Evolutionary conservation across 2,888 invertebrate genomes (phyloP), one percentile per base, ranked within the genome.

Genomic region (Pollenia angustigena): DNA sequence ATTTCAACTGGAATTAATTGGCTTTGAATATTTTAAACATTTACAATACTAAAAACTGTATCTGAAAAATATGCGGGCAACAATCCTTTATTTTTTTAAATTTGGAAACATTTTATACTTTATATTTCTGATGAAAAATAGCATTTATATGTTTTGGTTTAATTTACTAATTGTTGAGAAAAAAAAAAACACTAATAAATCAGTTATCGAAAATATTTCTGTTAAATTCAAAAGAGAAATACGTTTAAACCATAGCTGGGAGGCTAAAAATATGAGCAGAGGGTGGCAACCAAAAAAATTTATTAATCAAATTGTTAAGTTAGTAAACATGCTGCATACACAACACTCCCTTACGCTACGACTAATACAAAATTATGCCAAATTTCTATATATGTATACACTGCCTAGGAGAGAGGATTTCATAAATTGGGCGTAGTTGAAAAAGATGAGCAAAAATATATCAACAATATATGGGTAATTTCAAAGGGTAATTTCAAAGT

Each of bases 281-380:
- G 62, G 74, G 81, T 69, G 88, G 89, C 40, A 50, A 62, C 60
- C 62, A 68, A 62, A 83, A 81, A 88, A 88, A 88, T 78, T 75
- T 91, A 91, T 91, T 91, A 90, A 91, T 91, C 91, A 91, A 91
- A 91, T 90, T 90, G 90, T 91, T 90, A 90, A 91, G 90, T 90
- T 90, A 91, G 90, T 89, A 89, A 89, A 90, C 69, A 76, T 75
- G 42, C 69, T 52, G 9, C 74, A 76, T 44, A 62, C 62, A 54
- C 12, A 14, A 54, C 12, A 14, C 8, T 16, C n/a, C 32, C 32
- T 32, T 1, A 32, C 32, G 6, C 40, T 44, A 71, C 3, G 50
- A 14, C 46, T 42, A 32, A 4, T 54, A 12, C 18, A 14, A 40
- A 44, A 44, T 6, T 71, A 52, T 48, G 58, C 42, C 60, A 46